phyloP scores from a whole-genome alignment of 2,888 invertebrate genomes.

The Elmis aenea region DNA sequence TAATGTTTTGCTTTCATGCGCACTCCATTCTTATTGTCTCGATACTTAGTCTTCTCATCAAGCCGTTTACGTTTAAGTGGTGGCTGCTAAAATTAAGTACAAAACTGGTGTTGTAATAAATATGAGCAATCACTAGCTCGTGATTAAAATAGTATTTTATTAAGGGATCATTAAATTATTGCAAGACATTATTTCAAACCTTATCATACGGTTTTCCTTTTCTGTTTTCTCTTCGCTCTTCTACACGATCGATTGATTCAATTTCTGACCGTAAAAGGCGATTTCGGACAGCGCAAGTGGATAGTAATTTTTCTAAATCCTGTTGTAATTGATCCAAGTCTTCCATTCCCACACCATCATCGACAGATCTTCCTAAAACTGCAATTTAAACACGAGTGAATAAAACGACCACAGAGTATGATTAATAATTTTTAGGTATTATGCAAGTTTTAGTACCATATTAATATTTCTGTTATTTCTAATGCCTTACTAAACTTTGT shows the following conservation, averaged over 20 bases:
- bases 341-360: constrained; percentile 79
- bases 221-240: constrained; percentile 50
- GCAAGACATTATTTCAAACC: constrained; percentile 21
- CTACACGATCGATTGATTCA: constrained; percentile 60
- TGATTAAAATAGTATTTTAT: too few species aligned
- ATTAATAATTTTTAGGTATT: constrained; percentile 4
- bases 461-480: too few species aligned
- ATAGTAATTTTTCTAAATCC: constrained; percentile 80
- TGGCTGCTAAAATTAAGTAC: constrained; percentile 23
- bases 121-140: neutral
- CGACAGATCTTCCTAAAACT: constrained; percentile 61
- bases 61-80: constrained; percentile 40
- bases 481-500: too few species aligned
- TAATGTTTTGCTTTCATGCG: constrained; percentile 35
- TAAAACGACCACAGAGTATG: too few species aligned
- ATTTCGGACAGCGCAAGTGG: constrained; percentile 74
- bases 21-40: constrained; percentile 36
- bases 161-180: neutral
- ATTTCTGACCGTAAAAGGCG: constrained; percentile 74
- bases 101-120: neutral
- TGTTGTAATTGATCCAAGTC: constrained; percentile 83
- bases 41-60: constrained; percentile 39
- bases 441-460: neutral
- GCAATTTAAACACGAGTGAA: too few species aligned
- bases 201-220: constrained; percentile 38